A percentile compares a stretch with the other conserved stretches of the same genome.
Evolutionary conservation across 2,113 vertebrate species (phyloP).

Genomic region (Clupea harengus): DNA sequence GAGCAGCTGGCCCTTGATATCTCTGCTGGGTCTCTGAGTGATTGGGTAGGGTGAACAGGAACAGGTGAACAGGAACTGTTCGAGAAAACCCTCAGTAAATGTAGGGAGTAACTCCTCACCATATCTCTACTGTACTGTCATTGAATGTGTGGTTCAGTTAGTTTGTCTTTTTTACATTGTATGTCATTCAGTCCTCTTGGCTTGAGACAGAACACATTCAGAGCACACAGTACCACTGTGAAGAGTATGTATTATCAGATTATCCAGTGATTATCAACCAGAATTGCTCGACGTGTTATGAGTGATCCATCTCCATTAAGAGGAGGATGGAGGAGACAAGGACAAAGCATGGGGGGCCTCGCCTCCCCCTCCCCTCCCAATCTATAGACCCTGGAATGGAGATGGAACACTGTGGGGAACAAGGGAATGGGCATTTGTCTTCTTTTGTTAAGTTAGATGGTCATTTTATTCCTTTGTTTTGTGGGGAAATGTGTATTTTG

Average conservation of each 20-base stretch:
- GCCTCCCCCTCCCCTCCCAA: not conserved
- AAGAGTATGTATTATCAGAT: not conserved
- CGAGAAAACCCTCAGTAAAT: not conserved
- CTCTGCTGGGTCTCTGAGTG: too few species aligned
- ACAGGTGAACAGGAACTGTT: too few species aligned
- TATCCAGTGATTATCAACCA: not conserved
- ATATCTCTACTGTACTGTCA: not conserved
- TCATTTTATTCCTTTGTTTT: conserved; percentile 10
- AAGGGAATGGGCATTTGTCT: not conserved
- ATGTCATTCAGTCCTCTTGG: not conserved
- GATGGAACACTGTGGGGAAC: not conserved
- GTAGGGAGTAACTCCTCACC: not conserved
- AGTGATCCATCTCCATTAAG: conserved; percentile 11
- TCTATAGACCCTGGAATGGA: not conserved
- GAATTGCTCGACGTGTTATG: not conserved
- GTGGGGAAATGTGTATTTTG: not conserved
- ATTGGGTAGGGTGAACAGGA: too few species aligned
- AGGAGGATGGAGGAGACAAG: not conserved
- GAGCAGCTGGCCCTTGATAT: too few species aligned
- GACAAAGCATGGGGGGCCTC: not conserved
- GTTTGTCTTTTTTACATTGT: not conserved
- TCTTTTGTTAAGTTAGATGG: not conserved
- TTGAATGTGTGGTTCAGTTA: not conserved
- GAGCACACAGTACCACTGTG: not conserved
- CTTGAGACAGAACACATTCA: not conserved